These are phyloP conservation scores for Parambassis ranga DNA, from an alignment of 2,797 vertebrate species.

Conservation along the genomic window DNA sequence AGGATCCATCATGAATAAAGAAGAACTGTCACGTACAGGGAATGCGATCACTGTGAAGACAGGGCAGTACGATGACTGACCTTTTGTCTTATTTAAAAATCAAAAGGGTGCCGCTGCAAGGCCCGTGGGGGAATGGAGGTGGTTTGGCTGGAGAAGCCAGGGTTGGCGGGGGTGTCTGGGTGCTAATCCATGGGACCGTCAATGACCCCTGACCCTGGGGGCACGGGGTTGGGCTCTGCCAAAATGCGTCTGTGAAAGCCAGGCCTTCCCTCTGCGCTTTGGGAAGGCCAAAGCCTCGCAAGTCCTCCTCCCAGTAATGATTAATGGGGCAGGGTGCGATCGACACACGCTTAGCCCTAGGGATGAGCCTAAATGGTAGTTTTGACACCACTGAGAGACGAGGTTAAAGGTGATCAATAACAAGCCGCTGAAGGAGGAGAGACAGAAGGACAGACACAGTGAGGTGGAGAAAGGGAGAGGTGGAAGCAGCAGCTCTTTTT, in stretches of 20 bases:
- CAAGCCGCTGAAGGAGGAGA: slow-evolving; percentile 79
- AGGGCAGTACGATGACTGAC: slow-evolving; percentile 68
- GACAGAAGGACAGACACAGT: slow-evolving; percentile 61
- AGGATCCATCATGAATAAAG: slow-evolving; percentile 66
- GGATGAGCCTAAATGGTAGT: slow-evolving; percentile 90
- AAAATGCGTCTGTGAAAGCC: slow-evolving; percentile 64
- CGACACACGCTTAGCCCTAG: slow-evolving; percentile 85
- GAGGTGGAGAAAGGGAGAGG: slow-evolving; percentile 41
- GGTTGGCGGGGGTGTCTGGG: slow-evolving; percentile 58
- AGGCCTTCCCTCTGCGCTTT: slow-evolving; percentile 53
- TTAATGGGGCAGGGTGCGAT: slow-evolving; percentile 89
- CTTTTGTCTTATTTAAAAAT: slow-evolving; percentile 84
- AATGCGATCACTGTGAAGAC: slow-evolving; percentile 44
- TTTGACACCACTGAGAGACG: slow-evolving; percentile 90
- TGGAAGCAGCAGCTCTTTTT: slow-evolving; percentile 67
- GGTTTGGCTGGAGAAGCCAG: slow-evolving; percentile 35
- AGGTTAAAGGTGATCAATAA: slow-evolving; percentile 98
- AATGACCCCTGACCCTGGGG: slow-evolving; percentile 76
- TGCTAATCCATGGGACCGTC: slow-evolving; percentile 68
- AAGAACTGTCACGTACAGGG: slow-evolving; percentile 46
- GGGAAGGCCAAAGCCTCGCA: slow-evolving; percentile 27
- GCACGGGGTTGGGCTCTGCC: slow-evolving; percentile 37
- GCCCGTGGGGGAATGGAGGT: slow-evolving; percentile 43
- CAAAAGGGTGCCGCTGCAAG: slow-evolving; percentile 69
- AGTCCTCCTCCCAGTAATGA: slow-evolving; percentile 76